Evolutionary conservation across 2,797 vertebrate genomes (phyloP).

Genomic region (Dendrocincla tyrannina): DNA sequence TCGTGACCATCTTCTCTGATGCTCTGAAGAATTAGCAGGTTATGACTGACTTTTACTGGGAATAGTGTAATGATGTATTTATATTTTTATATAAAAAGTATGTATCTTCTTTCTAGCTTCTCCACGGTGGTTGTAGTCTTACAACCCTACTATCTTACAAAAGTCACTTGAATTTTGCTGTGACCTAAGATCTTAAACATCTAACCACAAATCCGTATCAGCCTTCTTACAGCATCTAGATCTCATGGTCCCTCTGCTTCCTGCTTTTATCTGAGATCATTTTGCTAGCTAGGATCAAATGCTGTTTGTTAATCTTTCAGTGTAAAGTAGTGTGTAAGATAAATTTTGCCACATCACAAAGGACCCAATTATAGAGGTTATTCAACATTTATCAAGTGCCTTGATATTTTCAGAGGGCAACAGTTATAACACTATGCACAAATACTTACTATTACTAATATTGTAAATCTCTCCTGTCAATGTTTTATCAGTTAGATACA

Average conservation of each 20-base stretch:
- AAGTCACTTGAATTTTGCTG: neutral
- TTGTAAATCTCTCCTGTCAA: constrained; percentile 1
- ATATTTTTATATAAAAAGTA: neutral
- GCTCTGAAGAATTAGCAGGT: neutral
- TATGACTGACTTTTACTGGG: neutral
- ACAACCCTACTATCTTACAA: neutral
- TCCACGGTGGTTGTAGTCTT: neutral
- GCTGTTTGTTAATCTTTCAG: neutral
- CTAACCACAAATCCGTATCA: neutral
- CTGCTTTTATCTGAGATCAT: neutral
- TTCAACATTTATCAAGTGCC: neutral
- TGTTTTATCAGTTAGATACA: neutral
- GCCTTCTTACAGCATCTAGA: neutral
- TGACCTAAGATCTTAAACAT: neutral
- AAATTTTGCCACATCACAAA: neutral
- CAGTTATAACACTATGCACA: neutral
- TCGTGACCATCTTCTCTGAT: neutral
- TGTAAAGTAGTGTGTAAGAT: neutral
- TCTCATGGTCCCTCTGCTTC: neutral
- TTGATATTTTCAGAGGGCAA: neutral
- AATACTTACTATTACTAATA: neutral
- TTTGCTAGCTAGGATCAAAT: neutral
- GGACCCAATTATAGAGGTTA: neutral
- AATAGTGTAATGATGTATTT: neutral
- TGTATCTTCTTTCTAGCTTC: neutral